A percentile compares a stretch with the other conserved stretches of the same genome.
Conservation (phyloP, 1,140 invertebrate genomes). For the Riptortus pedestris region DNA sequence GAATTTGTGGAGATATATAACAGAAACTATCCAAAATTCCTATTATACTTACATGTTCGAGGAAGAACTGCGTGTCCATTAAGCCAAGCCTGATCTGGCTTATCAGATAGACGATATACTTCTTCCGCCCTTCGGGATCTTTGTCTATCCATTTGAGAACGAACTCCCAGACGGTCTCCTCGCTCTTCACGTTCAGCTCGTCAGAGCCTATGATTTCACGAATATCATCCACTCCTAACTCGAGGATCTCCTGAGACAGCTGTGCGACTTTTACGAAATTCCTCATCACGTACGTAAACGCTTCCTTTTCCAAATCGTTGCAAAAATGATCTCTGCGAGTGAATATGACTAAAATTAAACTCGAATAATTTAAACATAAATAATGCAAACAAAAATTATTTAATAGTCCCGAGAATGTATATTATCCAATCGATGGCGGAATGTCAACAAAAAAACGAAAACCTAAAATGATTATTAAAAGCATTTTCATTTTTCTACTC, state of each 20-base stretch:
- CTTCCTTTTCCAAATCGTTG: conserved; percentile 52
- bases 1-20: too few species aligned
- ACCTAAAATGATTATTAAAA: too few species aligned
- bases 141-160: conserved; percentile 52
- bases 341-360: not conserved
- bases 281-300: conserved; percentile 57
- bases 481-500: too few species aligned
- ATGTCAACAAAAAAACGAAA: too few species aligned
- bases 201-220: conserved; percentile 59
- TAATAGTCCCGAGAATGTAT: not conserved
- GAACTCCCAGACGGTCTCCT: conserved; percentile 55
- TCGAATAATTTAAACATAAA: not conserved
- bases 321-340: conserved; percentile 51
- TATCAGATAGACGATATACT: conserved; percentile 61
- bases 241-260: conserved; percentile 59
- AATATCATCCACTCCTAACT: conserved; percentile 55
- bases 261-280: conserved; percentile 54
- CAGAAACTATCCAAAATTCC: too few species aligned
- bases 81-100: conserved; percentile 70
- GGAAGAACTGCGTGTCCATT: conserved; percentile 68
- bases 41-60: conserved; percentile 51
- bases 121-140: conserved; percentile 49
- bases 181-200: conserved; percentile 50
- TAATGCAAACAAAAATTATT: not conserved
- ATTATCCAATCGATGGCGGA: too few species aligned